phyloP scores from a whole-genome alignment of 2,888 invertebrate genomes.

The Drosophila fungiperda region DNA sequence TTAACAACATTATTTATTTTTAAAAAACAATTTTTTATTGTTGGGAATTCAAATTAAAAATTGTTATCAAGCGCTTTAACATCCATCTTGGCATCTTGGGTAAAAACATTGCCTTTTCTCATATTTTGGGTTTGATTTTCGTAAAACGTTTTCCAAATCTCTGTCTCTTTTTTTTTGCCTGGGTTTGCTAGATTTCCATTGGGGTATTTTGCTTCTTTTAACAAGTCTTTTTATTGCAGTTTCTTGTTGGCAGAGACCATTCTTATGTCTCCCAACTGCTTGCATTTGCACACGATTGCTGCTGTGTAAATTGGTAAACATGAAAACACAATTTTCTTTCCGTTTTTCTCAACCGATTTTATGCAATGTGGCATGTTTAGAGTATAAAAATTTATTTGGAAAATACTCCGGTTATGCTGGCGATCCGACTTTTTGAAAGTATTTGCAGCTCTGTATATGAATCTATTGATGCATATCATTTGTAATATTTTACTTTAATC shows the following conservation, averaged over 20 bases:
- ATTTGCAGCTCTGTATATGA: no score
- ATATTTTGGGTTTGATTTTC: conserved; percentile 36
- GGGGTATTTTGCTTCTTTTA: conserved; percentile 3
- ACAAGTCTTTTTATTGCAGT: conserved; percentile 21
- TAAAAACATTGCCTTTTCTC: conserved; percentile 22
- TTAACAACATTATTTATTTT: neutral
- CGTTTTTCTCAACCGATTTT: neutral
- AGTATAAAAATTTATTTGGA: no score
- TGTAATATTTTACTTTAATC: neutral
- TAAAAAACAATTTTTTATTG: neutral
- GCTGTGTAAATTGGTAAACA: neutral
- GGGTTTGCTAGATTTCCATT: conserved; percentile 32
- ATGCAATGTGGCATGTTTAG: neutral
- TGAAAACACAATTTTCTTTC: neutral
- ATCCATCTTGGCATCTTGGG: neutral
- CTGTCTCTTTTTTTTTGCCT: conserved; percentile 7
- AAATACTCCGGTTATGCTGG: no score
- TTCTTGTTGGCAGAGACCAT: conserved; percentile 22
- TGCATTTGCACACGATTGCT: neutral
- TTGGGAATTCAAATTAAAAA: neutral
- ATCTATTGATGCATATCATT: no score
- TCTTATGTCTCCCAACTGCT: conserved; percentile 39
- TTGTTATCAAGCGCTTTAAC: neutral
- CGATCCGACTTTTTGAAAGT: neutral
- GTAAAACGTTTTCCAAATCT: conserved; percentile 17